Conservation (phyloP, 2,797 vertebrate species). For the Euthynnus affinis region DNA sequence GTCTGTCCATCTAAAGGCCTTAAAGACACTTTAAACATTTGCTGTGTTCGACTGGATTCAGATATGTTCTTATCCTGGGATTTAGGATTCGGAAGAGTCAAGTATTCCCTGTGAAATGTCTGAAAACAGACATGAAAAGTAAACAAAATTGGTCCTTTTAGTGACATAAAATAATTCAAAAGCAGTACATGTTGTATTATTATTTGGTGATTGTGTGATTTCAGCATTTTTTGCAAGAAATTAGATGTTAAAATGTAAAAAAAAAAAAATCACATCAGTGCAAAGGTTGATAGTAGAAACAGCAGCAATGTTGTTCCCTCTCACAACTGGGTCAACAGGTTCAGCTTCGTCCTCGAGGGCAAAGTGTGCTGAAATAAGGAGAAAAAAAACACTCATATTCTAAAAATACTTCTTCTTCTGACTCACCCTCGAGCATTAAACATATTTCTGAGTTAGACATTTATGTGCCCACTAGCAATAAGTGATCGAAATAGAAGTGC, state of each 20-base stretch:
- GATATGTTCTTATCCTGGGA: slow-evolving; percentile 84
- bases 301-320: slow-evolving; percentile 85
- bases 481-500: background rate
- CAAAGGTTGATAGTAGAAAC: slow-evolving; percentile 91
- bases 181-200: background rate
- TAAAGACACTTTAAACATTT: slow-evolving; percentile 80
- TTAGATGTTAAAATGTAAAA: background rate
- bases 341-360: slow-evolving; percentile 85
- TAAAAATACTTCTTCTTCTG: slow-evolving; percentile 12
- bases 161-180: background rate
- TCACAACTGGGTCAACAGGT: slow-evolving; percentile 75
- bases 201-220: background rate
- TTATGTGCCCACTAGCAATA: background rate
- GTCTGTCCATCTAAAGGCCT: slow-evolving; percentile 77
- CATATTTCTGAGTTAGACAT: slow-evolving; percentile 18
- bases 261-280: slow-evolving; percentile 84
- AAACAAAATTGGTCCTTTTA: background rate
- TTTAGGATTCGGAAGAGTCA: slow-evolving; percentile 90
- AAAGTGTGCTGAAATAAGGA: slow-evolving; percentile 78
- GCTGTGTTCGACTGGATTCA: slow-evolving; percentile 78
- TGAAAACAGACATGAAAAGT: slow-evolving; percentile 75
- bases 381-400: slow-evolving; percentile 16
- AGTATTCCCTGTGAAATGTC: slow-evolving; percentile 89
- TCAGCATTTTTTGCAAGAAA: background rate
- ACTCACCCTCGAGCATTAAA: slow-evolving; percentile 7